phyloP scores from a whole-genome alignment of 2,113 vertebrate species.

The rabbit (Oryctolagus cuniculus) region mOryCun1.1 NC_091450.1:38494501-38495000 shows the following conservation, averaged over 20 bases:
- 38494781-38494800: conserved; percentile 74
- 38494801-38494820: conserved; percentile 55
- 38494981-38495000: conserved; percentile 42
- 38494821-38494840: conserved; percentile 68
- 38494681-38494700: conserved; percentile 56
- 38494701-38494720: conserved; percentile 53
- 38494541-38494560: not conserved
- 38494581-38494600: not conserved
- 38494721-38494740: conserved; percentile 61
- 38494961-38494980: conserved; percentile 46
- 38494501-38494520: not conserved
- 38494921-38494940: conserved; percentile 71
- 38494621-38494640: fast-evolving
- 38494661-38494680: not conserved
- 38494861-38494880: conserved; percentile 78
- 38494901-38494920: conserved; percentile 65
- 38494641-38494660: not conserved
- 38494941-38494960: conserved; percentile 59
- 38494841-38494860: conserved; percentile 74
- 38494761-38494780: conserved; percentile 75
- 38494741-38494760: conserved; percentile 67
- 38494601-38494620: not conserved
- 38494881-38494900: conserved; percentile 48
- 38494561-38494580: not conserved
- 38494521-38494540: conserved; percentile 14